A percentile compares a stretch with the other conserved stretches of the same genome.
phyloP scores from a whole-genome alignment of 2,888 invertebrate species.

The Silvanus unidentatus region DNA sequence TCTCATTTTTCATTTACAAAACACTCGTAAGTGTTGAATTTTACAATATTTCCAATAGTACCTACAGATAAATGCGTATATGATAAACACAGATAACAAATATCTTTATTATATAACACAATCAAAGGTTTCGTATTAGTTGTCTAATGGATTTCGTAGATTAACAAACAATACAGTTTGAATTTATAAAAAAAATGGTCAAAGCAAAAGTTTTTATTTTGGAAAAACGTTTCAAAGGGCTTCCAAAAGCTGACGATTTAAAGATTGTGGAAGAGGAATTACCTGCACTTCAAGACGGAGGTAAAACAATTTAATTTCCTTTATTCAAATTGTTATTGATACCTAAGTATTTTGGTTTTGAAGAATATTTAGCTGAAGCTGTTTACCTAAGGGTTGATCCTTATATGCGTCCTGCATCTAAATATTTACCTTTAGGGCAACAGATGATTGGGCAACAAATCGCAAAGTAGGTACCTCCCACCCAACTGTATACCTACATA shows the following conservation, averaged over 20 bases:
- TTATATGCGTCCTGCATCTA: conserved; percentile 51
- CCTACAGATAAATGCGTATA: no score
- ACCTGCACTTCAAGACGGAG: conserved; percentile 60
- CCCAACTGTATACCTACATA: background rate
- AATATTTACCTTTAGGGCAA: background rate
- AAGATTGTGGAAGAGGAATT: conserved; percentile 61
- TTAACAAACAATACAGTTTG: no score
- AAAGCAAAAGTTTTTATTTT: conserved; percentile 60
- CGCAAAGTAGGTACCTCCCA: background rate
- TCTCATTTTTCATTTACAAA: no score
- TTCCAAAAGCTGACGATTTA: conserved; percentile 60
- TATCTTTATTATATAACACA: no score
- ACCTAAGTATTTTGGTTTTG: conserved; percentile 29
- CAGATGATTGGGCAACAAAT: background rate
- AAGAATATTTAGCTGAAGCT: conserved; percentile 63
- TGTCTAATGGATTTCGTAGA: no score
- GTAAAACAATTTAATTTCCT: conserved; percentile 49
- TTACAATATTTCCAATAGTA: no score
- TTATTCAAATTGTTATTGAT: conserved; percentile 1
- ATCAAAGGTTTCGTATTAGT: no score
- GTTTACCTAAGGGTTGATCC: conserved; percentile 68
- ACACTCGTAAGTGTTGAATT: no score
- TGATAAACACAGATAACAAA: no score
- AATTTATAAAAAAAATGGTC: conserved; percentile 24
- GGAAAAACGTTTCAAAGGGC: conserved; percentile 58